phyloP scores from a whole-genome alignment of 2,888 invertebrate species.

The Eugnorisma glareosa region DNA sequence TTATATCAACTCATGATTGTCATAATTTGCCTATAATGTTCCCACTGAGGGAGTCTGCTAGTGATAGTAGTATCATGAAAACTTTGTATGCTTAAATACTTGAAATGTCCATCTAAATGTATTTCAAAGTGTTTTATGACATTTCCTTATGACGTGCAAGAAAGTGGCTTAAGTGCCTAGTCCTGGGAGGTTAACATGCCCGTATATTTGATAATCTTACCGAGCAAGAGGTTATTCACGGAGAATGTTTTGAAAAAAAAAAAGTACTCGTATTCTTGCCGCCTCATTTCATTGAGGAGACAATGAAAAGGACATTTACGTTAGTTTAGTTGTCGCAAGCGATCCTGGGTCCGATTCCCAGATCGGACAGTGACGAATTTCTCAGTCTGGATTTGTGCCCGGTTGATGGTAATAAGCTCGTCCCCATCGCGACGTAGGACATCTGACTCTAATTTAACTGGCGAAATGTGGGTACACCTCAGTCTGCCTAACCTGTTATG shows the following conservation, averaged over 20 bases:
- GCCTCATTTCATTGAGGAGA: accelerated
- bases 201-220: neutral
- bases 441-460: too few relatives aligned
- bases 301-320: neutral
- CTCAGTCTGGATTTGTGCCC: too few relatives aligned
- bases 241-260: neutral
- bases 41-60: neutral
- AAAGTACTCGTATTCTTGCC: too few relatives aligned
- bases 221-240: neutral
- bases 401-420: too few relatives aligned
- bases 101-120: neutral
- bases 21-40: neutral
- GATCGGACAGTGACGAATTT: too few relatives aligned
- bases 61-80: neutral
- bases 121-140: neutral
- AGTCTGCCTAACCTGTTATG: too few relatives aligned
- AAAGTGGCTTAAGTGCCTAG: neutral
- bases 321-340: too few relatives aligned
- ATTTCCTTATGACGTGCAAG: constrained; percentile 21
- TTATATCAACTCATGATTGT: neutral
- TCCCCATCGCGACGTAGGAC: too few relatives aligned
- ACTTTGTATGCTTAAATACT: neutral
- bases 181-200: neutral
- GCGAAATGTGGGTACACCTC: too few relatives aligned
- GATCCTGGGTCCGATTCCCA: too few relatives aligned